These are phyloP conservation scores for Brenthis daphne DNA, from an alignment of 2,888 invertebrate species.

Conservation along the genomic window DNA sequence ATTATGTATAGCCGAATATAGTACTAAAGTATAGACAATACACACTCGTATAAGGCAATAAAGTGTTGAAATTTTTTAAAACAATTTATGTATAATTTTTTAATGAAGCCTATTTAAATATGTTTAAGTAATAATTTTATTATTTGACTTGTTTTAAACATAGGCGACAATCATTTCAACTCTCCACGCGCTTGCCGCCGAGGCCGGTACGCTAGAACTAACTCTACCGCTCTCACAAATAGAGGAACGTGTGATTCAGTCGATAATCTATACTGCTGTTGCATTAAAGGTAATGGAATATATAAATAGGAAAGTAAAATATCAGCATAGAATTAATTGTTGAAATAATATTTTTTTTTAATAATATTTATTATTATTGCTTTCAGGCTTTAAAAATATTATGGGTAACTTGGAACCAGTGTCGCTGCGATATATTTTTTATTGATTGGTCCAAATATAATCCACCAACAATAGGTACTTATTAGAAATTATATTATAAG, in stretches of 20 bases:
- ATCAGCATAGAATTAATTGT: not conserved
- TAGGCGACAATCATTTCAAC: conserved; percentile 64
- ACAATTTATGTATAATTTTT: too few species aligned
- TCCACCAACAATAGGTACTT: conserved; percentile 57
- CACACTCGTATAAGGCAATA: too few species aligned
- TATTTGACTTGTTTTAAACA: not conserved
- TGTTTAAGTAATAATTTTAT: not conserved
- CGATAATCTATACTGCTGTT: conserved; percentile 57
- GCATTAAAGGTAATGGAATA: conserved; percentile 56
- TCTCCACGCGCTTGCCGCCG: conserved; percentile 67
- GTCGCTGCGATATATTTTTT: conserved; percentile 64
- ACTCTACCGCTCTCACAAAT: conserved; percentile 58
- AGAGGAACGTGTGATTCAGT: conserved; percentile 60
- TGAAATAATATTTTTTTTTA: not conserved
- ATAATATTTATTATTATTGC: not conserved
- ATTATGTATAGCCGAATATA: too few species aligned
- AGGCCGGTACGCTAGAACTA: conserved; percentile 64
- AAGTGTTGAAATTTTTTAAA: too few species aligned
- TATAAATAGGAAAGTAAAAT: not conserved
- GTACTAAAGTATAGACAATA: too few species aligned
- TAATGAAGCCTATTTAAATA: not conserved
- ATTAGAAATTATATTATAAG: not conserved
- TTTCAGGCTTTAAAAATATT: conserved; percentile 57
- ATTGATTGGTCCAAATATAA: conserved; percentile 72
- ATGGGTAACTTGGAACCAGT: conserved; percentile 70